phyloP scores from a whole-genome alignment of 2,797 vertebrate species.

The Galagoides demidoff region DNA sequence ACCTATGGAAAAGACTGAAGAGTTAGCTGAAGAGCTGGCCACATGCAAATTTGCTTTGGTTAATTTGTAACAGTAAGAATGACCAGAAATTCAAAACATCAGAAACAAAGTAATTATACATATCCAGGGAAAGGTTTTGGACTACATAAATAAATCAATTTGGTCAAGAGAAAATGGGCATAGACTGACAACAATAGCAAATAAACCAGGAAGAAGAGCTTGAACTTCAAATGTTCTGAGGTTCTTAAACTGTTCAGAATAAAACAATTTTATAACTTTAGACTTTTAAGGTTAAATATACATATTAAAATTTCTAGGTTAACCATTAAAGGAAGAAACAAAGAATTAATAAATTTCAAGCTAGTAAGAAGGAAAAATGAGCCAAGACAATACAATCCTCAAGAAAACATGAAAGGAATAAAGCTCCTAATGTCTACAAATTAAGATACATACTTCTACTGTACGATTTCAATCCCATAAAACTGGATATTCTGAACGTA shows the following conservation, averaged over 20 bases:
- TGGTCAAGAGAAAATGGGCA: not conserved
- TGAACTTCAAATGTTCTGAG: not conserved
- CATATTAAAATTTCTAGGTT: constrained; percentile 56
- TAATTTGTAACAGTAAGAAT: constrained; percentile 29
- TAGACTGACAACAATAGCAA: not conserved
- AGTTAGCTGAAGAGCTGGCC: not conserved
- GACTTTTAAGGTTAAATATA: not conserved
- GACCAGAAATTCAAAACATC: constrained; percentile 27
- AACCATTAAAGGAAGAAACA: constrained; percentile 14
- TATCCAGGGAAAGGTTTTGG: not conserved
- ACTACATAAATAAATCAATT: constrained; percentile 11
- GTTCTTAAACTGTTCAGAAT: constrained; percentile 15
- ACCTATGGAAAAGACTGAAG: not conserved
- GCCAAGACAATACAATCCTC: constrained; percentile 39
- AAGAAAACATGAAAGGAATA: constrained; percentile 1
- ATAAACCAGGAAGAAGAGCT: not conserved
- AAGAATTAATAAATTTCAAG: constrained; percentile 12
- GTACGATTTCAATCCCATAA: no score
- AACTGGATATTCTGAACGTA: no score
- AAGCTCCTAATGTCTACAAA: not conserved
- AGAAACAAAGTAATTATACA: constrained; percentile 20
- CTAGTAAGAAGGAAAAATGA: not conserved
- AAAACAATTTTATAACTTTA: not conserved
- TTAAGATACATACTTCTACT: not conserved
- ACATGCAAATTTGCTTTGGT: not conserved